A percentile compares a stretch with the other conserved stretches of the same genome.
Evolutionary conservation across 2,113 vertebrate genomes (phyloP).

Genomic region (Setophaga kirtlandii): DNA sequence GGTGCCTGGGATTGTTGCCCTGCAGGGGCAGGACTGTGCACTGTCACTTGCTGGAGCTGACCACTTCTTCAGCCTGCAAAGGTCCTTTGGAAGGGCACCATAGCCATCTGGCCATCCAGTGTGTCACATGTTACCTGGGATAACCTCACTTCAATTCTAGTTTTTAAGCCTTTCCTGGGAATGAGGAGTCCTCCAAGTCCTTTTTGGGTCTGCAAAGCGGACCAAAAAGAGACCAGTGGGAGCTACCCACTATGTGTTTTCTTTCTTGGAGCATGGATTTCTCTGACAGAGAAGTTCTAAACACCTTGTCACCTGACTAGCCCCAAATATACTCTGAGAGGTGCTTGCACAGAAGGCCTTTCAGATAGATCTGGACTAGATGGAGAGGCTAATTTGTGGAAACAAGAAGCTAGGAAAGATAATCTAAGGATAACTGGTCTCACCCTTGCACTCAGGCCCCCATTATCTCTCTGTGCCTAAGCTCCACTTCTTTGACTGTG

Average conservation of each 20-base stretch:
- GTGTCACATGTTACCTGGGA: background rate
- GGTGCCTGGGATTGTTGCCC: background rate
- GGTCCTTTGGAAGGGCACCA: background rate
- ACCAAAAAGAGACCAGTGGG: background rate
- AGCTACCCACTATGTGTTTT: background rate
- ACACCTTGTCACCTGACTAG: background rate
- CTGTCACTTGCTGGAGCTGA: background rate
- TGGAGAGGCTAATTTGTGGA: background rate
- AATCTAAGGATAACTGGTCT: rapidly evolving
- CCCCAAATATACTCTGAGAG: background rate
- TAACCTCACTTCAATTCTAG: background rate
- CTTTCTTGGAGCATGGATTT: background rate
- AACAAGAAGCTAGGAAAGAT: background rate
- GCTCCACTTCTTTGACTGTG: background rate
- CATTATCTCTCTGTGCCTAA: background rate
- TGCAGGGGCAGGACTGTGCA: background rate
- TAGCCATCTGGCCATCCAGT: background rate
- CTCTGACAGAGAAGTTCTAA: background rate
- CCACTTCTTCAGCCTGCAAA: background rate
- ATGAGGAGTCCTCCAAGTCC: background rate
- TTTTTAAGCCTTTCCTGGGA: background rate
- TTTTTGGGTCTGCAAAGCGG: background rate
- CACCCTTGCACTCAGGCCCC: background rate
- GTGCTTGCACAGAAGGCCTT: background rate
- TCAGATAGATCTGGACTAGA: background rate